Evolutionary conservation across 2,113 vertebrate genomes (phyloP), one percentile per base, ranked within the genome.

Genomic region (Hirundichthys speculiger): DNA sequence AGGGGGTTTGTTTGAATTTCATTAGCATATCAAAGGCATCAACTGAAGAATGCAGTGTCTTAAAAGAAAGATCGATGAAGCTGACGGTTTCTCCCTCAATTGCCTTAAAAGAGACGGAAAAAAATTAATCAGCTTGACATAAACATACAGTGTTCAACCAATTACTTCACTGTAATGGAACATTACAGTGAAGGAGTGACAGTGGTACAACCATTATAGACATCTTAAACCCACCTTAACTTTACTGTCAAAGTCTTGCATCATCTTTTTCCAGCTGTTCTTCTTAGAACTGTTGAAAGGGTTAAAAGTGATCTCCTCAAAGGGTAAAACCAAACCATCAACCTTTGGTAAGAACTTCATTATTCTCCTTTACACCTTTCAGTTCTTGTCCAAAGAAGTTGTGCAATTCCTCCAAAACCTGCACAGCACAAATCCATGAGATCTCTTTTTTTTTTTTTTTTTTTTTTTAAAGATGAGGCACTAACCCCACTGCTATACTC

Each of bases 31-130:
- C 92, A 69, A 99, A 96, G 0, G 96, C 96, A 18, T 91, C 91
- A 52, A 95, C 92, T 4, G 97, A 95, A 0, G 96, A 99, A 2
- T 94, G 93, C 48, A 96, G 93, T 0, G 80, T 94, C 80, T 93
- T 95, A 77, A 98, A 99, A 43, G 95, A 96, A 64, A 94, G 91
- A 11, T 99, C 93, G 9, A 99, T 94, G 63, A 98, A 95, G 38
- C 51, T 74, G 79, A 93, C 95, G 46, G 94, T 94, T 67, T 97
- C 93, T 84, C 80, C 92, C 87, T 99, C 97, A 66, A 98, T 93
- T 62, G 83, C 81, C 97, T 99, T 83, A 49, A 74, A 59, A 75
- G 16, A 80, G n/a, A 13, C 0, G 22, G 41, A 60, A 2, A 27
- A 51, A 61, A 61, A 63, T 11, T 0, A 62, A 57, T 40, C 34